These are phyloP conservation scores for Phenacoccus solenopsis DNA, from an alignment of 1,140 invertebrate species.

Conservation along the genomic window DNA sequence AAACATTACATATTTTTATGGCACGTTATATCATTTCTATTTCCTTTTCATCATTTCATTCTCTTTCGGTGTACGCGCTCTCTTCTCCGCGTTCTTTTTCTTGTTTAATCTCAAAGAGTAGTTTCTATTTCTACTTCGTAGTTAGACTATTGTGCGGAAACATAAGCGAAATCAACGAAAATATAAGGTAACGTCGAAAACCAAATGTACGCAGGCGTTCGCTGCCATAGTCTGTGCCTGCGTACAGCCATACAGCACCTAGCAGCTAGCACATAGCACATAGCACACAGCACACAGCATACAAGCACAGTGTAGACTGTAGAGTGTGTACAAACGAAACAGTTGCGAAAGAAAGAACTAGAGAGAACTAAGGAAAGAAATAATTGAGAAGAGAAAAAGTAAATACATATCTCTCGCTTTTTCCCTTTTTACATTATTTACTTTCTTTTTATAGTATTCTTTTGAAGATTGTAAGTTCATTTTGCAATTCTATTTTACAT, in stretches of 20 bases:
- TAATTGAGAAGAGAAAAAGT: background rate
- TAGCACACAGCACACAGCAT: too few relatives aligned
- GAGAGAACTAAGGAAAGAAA: too few relatives aligned
- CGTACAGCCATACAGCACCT: too few relatives aligned
- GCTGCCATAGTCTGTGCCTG: too few relatives aligned
- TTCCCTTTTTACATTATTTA: slow-evolving; percentile 20
- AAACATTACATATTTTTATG: slow-evolving; percentile 21
- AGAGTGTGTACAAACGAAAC: too few relatives aligned
- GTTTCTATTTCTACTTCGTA: background rate
- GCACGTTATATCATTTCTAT: slow-evolving; percentile 20
- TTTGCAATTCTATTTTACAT: slow-evolving; percentile 13
- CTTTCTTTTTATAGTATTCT: slow-evolving; percentile 20
- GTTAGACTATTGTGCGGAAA: background rate
- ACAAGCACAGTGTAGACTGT: too few relatives aligned
- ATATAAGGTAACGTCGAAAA: too few relatives aligned
- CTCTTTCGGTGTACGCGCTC: slow-evolving; percentile 21
- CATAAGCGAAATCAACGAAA: too few relatives aligned
- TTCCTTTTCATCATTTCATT: slow-evolving; percentile 21
- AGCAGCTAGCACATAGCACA: too few relatives aligned
- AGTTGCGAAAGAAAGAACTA: background rate
- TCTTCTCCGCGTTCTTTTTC: slow-evolving; percentile 11
- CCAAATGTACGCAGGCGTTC: too few relatives aligned
- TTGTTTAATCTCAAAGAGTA: slow-evolving; percentile 8
- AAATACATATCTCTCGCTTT: slow-evolving; percentile 17
- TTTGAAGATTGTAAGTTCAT: slow-evolving; percentile 19